Conservation (phyloP, 2,797 vertebrate species). For the Phrynocephalus vlangalii region DNA sequence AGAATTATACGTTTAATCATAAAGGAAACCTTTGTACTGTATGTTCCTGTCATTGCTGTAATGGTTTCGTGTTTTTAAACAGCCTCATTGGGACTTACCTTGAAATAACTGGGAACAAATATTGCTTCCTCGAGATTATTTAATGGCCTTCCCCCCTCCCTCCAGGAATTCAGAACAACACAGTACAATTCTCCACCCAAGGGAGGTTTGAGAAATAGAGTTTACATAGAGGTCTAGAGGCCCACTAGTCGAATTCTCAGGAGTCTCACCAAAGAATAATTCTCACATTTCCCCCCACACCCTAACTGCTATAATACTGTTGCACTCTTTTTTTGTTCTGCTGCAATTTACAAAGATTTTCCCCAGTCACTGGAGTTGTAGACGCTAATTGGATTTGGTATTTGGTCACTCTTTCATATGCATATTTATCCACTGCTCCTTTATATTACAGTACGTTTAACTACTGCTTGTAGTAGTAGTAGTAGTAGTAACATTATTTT, state of each 20-base stretch:
- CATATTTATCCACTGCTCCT: background rate
- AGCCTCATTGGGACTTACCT: background rate
- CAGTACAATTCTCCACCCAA: background rate
- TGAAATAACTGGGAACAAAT: background rate
- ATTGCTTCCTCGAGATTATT: background rate
- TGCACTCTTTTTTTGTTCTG: background rate
- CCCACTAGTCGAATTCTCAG: too few species aligned
- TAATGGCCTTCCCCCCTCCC: background rate
- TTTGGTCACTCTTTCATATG: background rate
- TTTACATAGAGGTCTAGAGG: background rate
- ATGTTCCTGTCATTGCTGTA: background rate
- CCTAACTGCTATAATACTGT: too few species aligned
- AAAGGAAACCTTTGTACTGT: background rate
- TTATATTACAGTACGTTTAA: background rate
- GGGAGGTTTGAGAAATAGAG: background rate
- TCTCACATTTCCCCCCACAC: background rate
- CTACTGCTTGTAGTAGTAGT: too few species aligned
- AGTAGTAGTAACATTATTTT: too few species aligned
- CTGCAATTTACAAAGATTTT: background rate
- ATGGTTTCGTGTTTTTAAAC: background rate
- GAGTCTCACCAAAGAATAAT: background rate
- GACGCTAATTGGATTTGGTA: background rate
- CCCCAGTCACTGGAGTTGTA: background rate
- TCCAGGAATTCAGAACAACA: background rate
- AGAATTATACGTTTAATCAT: background rate